These are phyloP conservation scores for Zaprionus ghesquierei DNA, from an alignment of 1,140 invertebrate species.

Conservation along the genomic window DNA sequence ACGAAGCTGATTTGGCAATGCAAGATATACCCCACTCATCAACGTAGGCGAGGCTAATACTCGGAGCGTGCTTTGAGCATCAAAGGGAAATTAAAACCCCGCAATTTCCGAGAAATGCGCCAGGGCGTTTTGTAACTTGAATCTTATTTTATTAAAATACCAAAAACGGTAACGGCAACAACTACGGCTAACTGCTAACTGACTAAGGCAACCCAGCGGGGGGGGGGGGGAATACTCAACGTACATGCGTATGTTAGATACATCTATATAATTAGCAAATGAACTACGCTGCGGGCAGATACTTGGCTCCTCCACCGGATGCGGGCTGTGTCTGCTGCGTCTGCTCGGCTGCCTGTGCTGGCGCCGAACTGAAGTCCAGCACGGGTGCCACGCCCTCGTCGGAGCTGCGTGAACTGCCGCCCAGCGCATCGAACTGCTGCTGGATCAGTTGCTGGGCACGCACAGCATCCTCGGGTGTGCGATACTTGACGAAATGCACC, in stretches of 20 bases:
- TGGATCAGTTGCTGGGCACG: conserved; percentile 69
- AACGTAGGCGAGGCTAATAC: not conserved
- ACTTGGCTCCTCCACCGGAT: conserved; percentile 41
- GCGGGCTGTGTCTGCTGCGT: conserved; percentile 2
- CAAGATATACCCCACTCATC: not conserved
- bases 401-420: conserved; percentile 61
- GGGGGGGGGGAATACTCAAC: not conserved
- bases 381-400: conserved; percentile 71
- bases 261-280: conserved; percentile 25
- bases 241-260: not conserved
- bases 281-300: conserved; percentile 53
- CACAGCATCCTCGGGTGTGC: conserved; percentile 69
- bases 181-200: conserved; percentile 21
- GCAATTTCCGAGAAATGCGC: not conserved
- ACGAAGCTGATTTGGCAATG: not conserved
- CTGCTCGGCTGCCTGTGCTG: conserved; percentile 1
- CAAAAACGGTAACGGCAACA: conserved; percentile 13
- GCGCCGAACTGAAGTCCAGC: conserved; percentile 62
- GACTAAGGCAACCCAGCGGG: not conserved
- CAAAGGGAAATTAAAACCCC: conserved; percentile 14
- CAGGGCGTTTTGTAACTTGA: conserved; percentile 14
- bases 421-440: conserved; percentile 66
- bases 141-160: conserved; percentile 43
- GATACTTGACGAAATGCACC: conserved; percentile 75
- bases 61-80: not conserved